Conservation (phyloP, 2,113 vertebrate genomes). For the Copsychus sechellarum region DNA sequence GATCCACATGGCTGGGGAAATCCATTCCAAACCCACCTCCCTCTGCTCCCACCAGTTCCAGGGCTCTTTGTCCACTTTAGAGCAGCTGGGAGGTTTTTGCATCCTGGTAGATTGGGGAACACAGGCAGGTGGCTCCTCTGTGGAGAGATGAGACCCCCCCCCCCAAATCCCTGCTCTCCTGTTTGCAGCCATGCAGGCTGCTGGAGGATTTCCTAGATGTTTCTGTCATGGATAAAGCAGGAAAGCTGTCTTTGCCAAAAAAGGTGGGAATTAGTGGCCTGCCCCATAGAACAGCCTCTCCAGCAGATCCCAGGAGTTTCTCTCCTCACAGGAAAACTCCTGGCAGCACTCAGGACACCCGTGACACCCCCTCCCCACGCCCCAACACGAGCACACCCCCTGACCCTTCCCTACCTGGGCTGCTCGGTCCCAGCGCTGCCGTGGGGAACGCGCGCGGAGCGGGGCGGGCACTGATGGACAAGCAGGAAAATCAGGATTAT, state of each 20-base stretch:
- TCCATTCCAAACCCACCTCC: not conserved
- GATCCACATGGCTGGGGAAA: not conserved
- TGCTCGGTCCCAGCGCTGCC: fast-evolving
- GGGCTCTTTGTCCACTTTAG: not conserved
- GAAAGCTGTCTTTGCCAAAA: not conserved
- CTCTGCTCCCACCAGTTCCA: not conserved
- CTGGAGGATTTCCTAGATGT: not conserved
- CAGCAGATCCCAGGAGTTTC: not conserved
- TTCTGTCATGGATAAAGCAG: not conserved
- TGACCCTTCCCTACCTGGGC: not conserved
- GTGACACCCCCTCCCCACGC: fast-evolving
- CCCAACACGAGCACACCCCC: fast-evolving
- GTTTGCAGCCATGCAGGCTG: not conserved
- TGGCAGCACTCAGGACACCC: not conserved
- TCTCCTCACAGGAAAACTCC: fast-evolving
- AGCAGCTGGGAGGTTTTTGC: not conserved
- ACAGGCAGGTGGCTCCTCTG: fast-evolving
- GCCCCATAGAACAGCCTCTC: not conserved
- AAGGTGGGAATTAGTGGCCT: too few species aligned
- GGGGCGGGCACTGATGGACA: fast-evolving
- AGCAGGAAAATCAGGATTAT: not conserved
- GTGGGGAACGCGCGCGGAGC: fast-evolving
- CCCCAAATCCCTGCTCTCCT: not conserved
- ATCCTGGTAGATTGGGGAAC: fast-evolving
- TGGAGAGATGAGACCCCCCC: not conserved